Base-by-base conservation (phyloP, 2,797 vertebrate species). In the Hoplostethus atlanticus region DNA sequence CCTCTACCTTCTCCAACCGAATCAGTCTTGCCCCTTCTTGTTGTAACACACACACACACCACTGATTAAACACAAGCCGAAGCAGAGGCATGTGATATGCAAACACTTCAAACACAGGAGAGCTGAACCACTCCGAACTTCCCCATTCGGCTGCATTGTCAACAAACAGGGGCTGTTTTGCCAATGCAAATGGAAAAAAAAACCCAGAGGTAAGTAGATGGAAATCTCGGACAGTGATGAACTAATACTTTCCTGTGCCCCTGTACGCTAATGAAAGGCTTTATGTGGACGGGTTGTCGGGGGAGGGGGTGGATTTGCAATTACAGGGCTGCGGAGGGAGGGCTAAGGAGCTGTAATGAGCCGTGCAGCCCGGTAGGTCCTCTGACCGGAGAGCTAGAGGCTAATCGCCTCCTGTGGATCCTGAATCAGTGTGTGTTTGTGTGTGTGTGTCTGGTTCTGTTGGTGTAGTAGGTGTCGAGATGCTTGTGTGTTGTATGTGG, bases 211-310 rank as follows among this genome's bases (percentile, higher is more conserved):
- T 66, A 61, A 69, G 9, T 36, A 64, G 83, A 85, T 80, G 62
- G 48, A 76, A 76, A 91, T 89, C 75, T 83, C 4, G 25, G 68
- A 84, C 75, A 61, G 30, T 76, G 85, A 87, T 81, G 79, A 87
- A 70, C 57, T 84, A 78, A 75, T 87, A 65, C 77, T 83, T 89
- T 79, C 81, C 84, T 64, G 68, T 68, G 79, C 80, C 83, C 54
- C 79, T 83, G 78, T 87, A 73, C 84, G 83, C 79, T 87, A 89
- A 92, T 90, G 83, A 90, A 73, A 82, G 79, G 74, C 78, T 85
- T 76, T 71, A 71, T 79, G 77, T 75, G 71, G 64, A 82, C 57
- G 76, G 77, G 73, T 82, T 80, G 79, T 89, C 72, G 59, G 77
- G 83, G 21, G 21, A 59, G 77, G 83, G 21, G 21, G 21, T 21